Percentiles rank a stretch among this genome's conserved stretches.
These are phyloP conservation scores for Ia io DNA, from an alignment of 2,113 vertebrate species.

Conservation along the genomic window DNA sequence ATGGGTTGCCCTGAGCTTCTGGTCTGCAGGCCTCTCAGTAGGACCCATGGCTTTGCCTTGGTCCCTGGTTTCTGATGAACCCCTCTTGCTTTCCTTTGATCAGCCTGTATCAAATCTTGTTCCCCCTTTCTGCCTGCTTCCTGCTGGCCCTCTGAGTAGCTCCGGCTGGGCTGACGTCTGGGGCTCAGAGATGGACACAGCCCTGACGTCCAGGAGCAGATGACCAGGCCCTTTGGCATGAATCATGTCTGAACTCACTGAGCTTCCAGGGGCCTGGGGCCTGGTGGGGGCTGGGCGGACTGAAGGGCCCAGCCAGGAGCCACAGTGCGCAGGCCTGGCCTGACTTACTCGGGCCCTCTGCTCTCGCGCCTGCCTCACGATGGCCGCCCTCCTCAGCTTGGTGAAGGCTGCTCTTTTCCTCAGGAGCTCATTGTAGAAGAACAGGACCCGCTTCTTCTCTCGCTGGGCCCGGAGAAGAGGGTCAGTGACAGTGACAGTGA, in stretches of 20 bases:
- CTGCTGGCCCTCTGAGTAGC: too few relatives aligned
- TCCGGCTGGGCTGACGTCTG: background rate
- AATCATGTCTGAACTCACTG: background rate
- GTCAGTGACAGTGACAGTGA: background rate
- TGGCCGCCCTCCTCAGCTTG: slow-evolving; percentile 66
- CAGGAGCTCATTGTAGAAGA: slow-evolving; percentile 90
- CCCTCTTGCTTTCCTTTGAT: background rate
- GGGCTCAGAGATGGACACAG: background rate
- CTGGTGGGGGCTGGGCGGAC: too few relatives aligned
- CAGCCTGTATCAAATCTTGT: background rate
- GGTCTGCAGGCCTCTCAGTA: background rate
- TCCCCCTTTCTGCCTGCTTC: background rate
- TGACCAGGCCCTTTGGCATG: background rate
- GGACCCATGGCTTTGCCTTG: background rate
- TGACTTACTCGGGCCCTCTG: slow-evolving; percentile 62
- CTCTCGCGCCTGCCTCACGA: background rate
- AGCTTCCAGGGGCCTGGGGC: background rate
- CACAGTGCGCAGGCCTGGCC: rapidly evolving
- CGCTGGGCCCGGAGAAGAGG: slow-evolving; percentile 75
- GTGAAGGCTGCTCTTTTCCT: slow-evolving; percentile 77
- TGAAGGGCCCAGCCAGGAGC: background rate
- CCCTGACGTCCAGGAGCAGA: background rate
- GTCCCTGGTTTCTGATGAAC: background rate
- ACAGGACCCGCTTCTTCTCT: slow-evolving; percentile 88
- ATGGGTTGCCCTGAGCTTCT: background rate